phyloP scores from a whole-genome alignment of 2,888 invertebrate genomes.

The Smittia sp. region DNA sequence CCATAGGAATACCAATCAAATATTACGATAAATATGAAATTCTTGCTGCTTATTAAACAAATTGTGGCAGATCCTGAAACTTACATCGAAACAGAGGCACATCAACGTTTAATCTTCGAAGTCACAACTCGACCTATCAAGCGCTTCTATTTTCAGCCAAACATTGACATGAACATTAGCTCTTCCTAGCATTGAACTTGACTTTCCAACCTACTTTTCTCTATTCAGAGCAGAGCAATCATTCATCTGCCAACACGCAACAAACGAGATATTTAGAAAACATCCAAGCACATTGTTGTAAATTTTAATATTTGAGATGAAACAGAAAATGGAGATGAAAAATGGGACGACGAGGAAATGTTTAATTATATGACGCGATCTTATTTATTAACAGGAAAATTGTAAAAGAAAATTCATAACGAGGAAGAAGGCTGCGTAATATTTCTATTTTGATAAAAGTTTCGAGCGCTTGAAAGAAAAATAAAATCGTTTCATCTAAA shows the following conservation, averaged over 20 bases:
- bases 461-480: slow-evolving; percentile 13
- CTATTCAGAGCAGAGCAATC: not conserved
- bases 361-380: slow-evolving; percentile 32
- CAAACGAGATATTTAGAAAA: not conserved
- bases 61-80: too few species aligned
- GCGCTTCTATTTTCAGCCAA: too few species aligned
- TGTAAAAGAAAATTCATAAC: slow-evolving; percentile 1
- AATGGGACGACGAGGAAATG: slow-evolving; percentile 5
- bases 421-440: not conserved
- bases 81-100: too few species aligned
- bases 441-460: slow-evolving; percentile 19
- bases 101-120: too few species aligned
- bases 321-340: not conserved
- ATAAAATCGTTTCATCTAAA: not conserved
- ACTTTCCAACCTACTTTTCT: too few species aligned
- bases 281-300: not conserved
- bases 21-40: too few species aligned
- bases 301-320: not conserved
- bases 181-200: too few species aligned
- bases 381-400: slow-evolving; percentile 29
- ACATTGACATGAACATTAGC: too few species aligned
- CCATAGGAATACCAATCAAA: too few species aligned
- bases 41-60: too few species aligned
- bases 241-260: not conserved
- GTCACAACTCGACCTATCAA: too few species aligned